Evolutionary conservation across 2,888 invertebrate genomes (phyloP).

Genomic region (Diadegma fenestrale): DNA sequence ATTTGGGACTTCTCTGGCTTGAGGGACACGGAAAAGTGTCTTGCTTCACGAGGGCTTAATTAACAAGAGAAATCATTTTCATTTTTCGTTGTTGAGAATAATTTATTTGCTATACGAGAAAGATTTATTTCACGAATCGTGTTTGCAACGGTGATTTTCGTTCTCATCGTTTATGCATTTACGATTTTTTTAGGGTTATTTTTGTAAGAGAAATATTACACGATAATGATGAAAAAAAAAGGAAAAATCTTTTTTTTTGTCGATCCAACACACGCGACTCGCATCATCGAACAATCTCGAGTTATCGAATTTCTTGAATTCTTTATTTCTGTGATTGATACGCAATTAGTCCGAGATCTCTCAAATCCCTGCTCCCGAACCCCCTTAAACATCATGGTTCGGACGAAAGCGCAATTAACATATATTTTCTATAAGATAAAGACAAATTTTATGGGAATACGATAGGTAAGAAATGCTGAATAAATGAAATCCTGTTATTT

Average conservation of each 20-base stretch:
- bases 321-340: constrained; percentile 31
- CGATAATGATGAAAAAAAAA: not conserved
- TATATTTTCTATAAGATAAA: constrained; percentile 61
- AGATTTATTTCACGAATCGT: not conserved
- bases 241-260: constrained; percentile 16
- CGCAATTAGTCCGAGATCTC: constrained; percentile 43
- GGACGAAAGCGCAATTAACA: constrained; percentile 44
- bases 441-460: constrained; percentile 22
- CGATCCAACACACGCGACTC: not conserved
- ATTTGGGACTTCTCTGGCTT: constrained; percentile 15
- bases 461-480: constrained; percentile 35
- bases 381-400: constrained; percentile 22
- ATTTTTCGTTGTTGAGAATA: constrained; percentile 3
- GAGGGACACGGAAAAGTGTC: not conserved
- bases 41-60: not conserved
- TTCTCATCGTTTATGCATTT: not conserved
- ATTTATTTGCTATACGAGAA: constrained; percentile 7
- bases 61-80: constrained; percentile 11
- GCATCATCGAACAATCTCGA: not conserved
- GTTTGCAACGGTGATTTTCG: not conserved
- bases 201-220: not conserved
- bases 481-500: constrained; percentile 62
- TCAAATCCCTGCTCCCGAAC: constrained; percentile 25
- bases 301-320: constrained; percentile 25
- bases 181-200: not conserved